Percentiles rank a stretch among this genome's conserved stretches.
These are phyloP conservation scores for Pontoporia blainvillei DNA, from an alignment of 2,113 vertebrate species.

Conservation along the genomic window DNA sequence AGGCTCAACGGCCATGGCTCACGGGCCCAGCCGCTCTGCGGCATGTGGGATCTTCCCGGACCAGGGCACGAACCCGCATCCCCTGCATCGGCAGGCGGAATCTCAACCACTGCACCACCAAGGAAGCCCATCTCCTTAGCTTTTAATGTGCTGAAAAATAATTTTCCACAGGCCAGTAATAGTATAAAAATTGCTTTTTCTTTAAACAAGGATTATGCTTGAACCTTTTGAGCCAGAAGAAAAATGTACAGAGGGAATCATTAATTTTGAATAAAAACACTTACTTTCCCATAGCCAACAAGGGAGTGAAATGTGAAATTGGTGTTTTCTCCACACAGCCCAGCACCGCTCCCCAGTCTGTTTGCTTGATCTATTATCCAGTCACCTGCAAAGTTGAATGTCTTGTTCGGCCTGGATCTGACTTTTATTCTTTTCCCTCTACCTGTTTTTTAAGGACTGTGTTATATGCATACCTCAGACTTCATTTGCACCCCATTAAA, in stretches of 20 bases:
- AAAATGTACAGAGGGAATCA: constrained; percentile 54
- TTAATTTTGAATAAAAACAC: constrained; percentile 67
- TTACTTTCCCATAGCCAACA: constrained; percentile 16
- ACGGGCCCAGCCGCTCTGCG: too few species aligned
- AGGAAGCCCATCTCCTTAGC: background rate
- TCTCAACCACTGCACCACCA: too few species aligned
- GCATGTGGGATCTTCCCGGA: too few species aligned
- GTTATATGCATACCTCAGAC: constrained; percentile 78
- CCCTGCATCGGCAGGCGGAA: too few species aligned
- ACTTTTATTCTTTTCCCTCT: constrained; percentile 73
- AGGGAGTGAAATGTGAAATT: constrained; percentile 33
- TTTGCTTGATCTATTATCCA: constrained; percentile 52
- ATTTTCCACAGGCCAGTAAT: constrained; percentile 62
- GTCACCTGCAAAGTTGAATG: constrained; percentile 70
- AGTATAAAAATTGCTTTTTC: constrained; percentile 72
- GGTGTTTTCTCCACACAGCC: constrained; percentile 59
- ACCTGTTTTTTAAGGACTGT: constrained; percentile 65
- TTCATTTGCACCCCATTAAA: constrained; percentile 89
- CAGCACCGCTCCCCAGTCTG: background rate
- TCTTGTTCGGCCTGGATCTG: constrained; percentile 78
- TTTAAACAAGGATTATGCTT: constrained; percentile 69
- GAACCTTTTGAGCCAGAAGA: constrained; percentile 55
- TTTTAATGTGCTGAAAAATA: constrained; percentile 50
- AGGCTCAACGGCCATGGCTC: too few species aligned
- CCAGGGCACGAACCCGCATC: too few species aligned